Percentiles rank a stretch among this genome's conserved stretches.
phyloP scores from a whole-genome alignment of 2,888 invertebrate genomes.

The Dolichopus griseipennis region DNA sequence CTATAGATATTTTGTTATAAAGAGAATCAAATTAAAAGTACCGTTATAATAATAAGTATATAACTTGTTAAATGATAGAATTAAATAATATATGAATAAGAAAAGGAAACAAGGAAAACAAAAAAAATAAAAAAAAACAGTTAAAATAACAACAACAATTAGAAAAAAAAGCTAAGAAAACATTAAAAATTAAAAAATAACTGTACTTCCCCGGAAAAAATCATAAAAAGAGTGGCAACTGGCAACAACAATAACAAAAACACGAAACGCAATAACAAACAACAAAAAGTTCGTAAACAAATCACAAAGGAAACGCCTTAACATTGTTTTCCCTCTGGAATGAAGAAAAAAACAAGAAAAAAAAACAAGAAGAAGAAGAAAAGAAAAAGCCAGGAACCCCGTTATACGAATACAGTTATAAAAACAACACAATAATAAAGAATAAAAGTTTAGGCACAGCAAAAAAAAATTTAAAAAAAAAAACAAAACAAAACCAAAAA shows the following conservation, averaged over 20 bases:
- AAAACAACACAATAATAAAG: not conserved
- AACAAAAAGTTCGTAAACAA: not conserved
- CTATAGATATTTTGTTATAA: too few species aligned
- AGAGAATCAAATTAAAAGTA: too few species aligned
- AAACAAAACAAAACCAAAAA: too few species aligned
- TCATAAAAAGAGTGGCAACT: not conserved
- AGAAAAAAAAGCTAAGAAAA: not conserved
- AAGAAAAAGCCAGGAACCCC: not conserved
- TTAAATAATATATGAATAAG: too few species aligned
- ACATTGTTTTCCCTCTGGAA: not conserved
- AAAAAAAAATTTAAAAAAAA: not conserved
- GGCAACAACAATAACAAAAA: not conserved
- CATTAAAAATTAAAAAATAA: not conserved
- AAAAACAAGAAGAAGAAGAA: not conserved
- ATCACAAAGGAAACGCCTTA: slow-evolving; percentile 6
- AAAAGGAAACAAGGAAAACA: too few species aligned
- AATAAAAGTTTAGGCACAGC: too few species aligned
- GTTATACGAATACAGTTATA: not conserved
- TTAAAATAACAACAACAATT: too few species aligned
- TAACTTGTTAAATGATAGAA: too few species aligned
- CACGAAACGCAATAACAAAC: not conserved
- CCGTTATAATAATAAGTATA: too few species aligned
- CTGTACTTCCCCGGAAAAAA: not conserved
- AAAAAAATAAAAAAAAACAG: too few species aligned
- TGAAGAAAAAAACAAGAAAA: not conserved